These are phyloP conservation scores for Anguilla japonica DNA, from an alignment of 2,113 vertebrate genomes.

Conservation along the genomic window DNA sequence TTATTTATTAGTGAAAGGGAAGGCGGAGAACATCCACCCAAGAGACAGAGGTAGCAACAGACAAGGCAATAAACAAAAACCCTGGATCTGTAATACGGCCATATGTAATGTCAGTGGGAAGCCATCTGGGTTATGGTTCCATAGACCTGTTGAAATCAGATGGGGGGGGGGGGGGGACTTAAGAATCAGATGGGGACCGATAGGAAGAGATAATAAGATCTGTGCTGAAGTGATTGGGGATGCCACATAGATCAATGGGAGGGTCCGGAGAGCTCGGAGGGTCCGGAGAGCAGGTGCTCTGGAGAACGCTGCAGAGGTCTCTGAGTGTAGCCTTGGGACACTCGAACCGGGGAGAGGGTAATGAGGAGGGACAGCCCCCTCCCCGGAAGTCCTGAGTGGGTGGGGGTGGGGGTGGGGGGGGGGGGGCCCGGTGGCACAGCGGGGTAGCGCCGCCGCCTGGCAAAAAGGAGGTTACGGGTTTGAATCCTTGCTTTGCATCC, in stretches of 20 bases:
- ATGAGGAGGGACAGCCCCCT: not conserved
- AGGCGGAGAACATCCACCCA: not conserved
- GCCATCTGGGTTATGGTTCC: not conserved
- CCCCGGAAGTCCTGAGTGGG: not conserved
- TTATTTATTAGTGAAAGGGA: not conserved
- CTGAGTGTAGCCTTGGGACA: not conserved
- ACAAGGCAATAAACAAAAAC: not conserved
- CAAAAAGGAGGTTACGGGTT: too few relatives aligned
- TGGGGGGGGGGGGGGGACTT: too few relatives aligned
- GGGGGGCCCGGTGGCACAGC: too few relatives aligned
- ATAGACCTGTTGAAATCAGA: not conserved
- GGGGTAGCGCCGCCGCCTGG: too few relatives aligned
- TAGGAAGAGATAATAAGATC: not conserved
- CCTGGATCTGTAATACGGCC: not conserved
- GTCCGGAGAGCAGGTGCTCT: not conserved
- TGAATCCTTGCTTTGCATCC: too few relatives aligned
- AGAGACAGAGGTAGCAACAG: not conserved
- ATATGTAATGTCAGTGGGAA: not conserved
- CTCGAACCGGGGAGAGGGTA: not conserved
- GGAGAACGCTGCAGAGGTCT: not conserved
- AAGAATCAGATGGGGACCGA: not conserved
- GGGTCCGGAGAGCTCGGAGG: not conserved
- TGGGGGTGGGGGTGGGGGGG: too few relatives aligned
- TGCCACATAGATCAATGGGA: not conserved
- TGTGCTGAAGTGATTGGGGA: not conserved